A percentile compares a stretch with the other conserved stretches of the same genome.
Conservation (phyloP, 1,140 invertebrate species). For the Microplitis mediator region DNA sequence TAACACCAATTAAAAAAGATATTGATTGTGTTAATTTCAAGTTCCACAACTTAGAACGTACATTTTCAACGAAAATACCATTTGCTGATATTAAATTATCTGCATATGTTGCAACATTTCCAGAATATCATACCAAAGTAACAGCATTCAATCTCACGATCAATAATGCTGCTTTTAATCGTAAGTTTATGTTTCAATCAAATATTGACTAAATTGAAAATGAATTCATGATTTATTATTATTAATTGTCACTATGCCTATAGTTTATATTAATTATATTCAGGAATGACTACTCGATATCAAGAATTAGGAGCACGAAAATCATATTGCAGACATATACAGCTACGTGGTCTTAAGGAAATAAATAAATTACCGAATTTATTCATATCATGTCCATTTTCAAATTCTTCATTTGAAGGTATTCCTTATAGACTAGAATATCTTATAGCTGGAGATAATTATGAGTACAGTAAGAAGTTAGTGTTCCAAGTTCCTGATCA, state of each 20-base stretch:
- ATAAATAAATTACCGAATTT: conserved; percentile 32
- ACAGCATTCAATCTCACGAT: conserved; percentile 56
- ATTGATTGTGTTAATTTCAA: conserved; percentile 45
- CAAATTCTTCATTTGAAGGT: conserved; percentile 42
- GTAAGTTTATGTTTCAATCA: conserved; percentile 37
- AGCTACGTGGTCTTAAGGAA: conserved; percentile 35
- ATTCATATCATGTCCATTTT: conserved; percentile 51
- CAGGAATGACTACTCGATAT: conserved; percentile 49
- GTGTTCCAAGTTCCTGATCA: conserved; percentile 52
- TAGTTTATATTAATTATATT: background rate
- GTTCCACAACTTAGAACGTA: conserved; percentile 41
- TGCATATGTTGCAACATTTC: conserved; percentile 42
- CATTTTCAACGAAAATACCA: conserved; percentile 24
- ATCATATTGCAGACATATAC: conserved; percentile 42
- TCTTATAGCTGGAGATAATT: conserved; percentile 35
- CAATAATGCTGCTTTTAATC: conserved; percentile 42
- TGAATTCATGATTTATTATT: conserved; percentile 4
- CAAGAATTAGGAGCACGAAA: conserved; percentile 41
- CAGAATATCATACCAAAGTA: conserved; percentile 23
- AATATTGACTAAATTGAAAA: background rate
- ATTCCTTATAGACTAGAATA: conserved; percentile 48
- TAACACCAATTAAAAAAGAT: conserved; percentile 40
- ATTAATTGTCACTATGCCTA: background rate
- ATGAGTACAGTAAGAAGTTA: conserved; percentile 50
- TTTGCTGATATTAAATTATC: conserved; percentile 41